Conservation (phyloP, 2,888 invertebrate genomes). For the Xanthorhoe designata region DNA sequence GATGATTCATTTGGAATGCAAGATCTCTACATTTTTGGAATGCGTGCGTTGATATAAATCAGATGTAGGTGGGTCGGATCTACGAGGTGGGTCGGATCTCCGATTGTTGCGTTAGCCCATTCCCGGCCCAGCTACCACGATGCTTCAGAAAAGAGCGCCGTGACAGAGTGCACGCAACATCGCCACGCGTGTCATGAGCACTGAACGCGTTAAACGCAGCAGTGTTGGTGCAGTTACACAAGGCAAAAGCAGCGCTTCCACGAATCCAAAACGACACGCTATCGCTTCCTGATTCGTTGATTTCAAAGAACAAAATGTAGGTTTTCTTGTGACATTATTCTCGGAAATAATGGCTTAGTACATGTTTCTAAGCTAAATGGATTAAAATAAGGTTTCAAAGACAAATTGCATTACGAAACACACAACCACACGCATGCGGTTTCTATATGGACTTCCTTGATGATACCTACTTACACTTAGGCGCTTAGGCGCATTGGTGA, state of each 20-base stretch:
- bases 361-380: slow-evolving; percentile 1
- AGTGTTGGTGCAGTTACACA: slow-evolving; percentile 13
- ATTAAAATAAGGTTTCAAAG: slow-evolving; percentile 3
- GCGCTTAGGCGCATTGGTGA: background rate
- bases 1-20: background rate
- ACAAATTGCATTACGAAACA: background rate
- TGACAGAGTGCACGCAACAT: too few relatives aligned
- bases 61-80: slow-evolving; percentile 43
- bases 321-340: slow-evolving; percentile 8
- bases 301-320: slow-evolving; percentile 21
- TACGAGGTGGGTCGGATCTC: slow-evolving; percentile 40
- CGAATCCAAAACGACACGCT: slow-evolving; percentile 28
- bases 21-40: background rate
- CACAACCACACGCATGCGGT: background rate
- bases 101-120: slow-evolving; percentile 11
- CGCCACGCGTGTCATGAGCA: too few relatives aligned
- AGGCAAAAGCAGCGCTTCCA: slow-evolving; percentile 28
- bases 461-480: background rate
- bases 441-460: background rate
- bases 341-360: slow-evolving; percentile 3
- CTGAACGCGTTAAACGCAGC: slow-evolving; percentile 22
- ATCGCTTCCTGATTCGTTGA: slow-evolving; percentile 34
- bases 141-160: too few relatives aligned
- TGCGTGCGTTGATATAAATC: slow-evolving; percentile 54
- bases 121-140: too few relatives aligned